Conservation (phyloP, 2,888 invertebrate genomes). For the Oscheius onirici region DNA sequence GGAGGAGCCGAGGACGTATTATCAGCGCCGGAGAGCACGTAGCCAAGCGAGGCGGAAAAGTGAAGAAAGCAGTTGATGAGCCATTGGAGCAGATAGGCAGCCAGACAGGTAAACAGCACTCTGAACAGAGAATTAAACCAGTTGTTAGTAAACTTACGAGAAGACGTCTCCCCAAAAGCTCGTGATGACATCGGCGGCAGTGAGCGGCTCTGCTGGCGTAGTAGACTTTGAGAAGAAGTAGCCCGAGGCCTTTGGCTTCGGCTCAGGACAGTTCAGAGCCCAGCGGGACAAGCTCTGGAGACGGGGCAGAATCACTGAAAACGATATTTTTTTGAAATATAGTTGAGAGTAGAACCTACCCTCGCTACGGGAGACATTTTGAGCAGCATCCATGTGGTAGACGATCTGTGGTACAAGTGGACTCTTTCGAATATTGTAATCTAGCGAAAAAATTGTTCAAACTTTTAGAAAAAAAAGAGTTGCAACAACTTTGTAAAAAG, state of each 20-base stretch:
- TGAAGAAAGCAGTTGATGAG: slow-evolving; percentile 3
- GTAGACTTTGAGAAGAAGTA: slow-evolving; percentile 8
- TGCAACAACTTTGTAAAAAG: too few species aligned
- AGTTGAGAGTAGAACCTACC: too few species aligned
- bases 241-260: not conserved
- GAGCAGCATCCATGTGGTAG: too few species aligned
- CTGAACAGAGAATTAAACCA: not conserved
- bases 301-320: too few species aligned
- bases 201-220: not conserved
- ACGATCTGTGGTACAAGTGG: too few species aligned
- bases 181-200: not conserved
- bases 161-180: not conserved
- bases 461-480: too few species aligned
- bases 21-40: slow-evolving; percentile 1
- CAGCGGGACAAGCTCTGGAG: not conserved
- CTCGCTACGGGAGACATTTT: too few species aligned
- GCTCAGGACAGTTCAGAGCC: slow-evolving; percentile 8
- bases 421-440: too few species aligned
- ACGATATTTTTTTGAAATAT: too few species aligned
- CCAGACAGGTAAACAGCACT: slow-evolving; percentile 3
- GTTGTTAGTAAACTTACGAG: not conserved
- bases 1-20: not conserved
- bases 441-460: too few species aligned
- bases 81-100: slow-evolving; percentile 1
- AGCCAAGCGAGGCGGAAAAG: slow-evolving; percentile 1